phyloP scores from a whole-genome alignment of 2,113 vertebrate species.

The Peromyscus polionotus region DNA sequence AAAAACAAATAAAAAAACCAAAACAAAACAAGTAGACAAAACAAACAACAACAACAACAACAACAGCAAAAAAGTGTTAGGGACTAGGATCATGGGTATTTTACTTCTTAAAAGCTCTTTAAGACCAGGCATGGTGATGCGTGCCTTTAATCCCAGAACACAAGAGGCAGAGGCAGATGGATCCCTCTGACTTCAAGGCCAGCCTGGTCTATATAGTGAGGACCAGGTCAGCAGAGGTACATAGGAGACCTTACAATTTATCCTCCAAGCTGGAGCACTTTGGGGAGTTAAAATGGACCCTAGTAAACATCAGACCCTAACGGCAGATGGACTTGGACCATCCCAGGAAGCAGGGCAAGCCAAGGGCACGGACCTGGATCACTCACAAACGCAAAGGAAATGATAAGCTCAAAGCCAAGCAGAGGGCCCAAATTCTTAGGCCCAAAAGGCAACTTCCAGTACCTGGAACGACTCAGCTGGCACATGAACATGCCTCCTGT shows the following conservation, averaged over 20 bases:
- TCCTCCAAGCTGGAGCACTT: background rate
- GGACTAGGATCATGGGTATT: background rate
- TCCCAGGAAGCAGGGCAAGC: background rate
- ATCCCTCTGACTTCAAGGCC: background rate
- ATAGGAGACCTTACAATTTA: constrained; percentile 14
- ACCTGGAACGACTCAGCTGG: background rate
- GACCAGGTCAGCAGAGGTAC: no score
- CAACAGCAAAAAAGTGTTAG: no score
- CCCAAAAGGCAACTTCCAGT: background rate
- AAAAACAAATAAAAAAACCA: no score
- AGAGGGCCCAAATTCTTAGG: background rate
- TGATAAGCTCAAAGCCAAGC: constrained; percentile 25
- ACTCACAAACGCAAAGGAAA: background rate
- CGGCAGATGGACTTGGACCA: background rate
- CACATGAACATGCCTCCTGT: background rate
- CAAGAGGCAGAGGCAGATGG: background rate
- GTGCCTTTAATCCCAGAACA: background rate
- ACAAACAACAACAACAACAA: no score
- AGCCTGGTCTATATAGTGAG: background rate
- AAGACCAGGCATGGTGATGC: background rate
- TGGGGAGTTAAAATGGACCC: background rate
- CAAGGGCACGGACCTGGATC: background rate
- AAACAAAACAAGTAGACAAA: no score
- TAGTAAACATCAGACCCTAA: background rate
- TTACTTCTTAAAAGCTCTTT: background rate